Percentiles rank a stretch among this genome's conserved stretches.
These are phyloP conservation scores for Sebastes flavidus DNA, from an alignment of 2,797 vertebrate genomes.

Conservation along the genomic window DNA sequence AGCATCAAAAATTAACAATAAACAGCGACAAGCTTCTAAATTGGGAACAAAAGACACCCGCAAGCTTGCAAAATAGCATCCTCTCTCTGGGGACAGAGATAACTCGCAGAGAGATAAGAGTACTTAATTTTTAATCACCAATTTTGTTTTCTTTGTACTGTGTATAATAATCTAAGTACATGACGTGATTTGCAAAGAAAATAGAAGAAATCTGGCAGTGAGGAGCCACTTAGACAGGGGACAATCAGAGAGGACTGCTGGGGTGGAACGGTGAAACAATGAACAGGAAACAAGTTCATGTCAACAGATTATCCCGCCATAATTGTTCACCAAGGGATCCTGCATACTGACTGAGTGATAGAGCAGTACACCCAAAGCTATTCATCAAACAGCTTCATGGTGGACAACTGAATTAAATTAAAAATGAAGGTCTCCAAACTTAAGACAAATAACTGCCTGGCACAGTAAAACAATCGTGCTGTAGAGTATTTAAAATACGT, in stretches of 20 bases:
- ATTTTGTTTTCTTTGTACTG: slow-evolving; percentile 86
- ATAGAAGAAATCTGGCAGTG: slow-evolving; percentile 64
- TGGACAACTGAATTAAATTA: slow-evolving; percentile 35
- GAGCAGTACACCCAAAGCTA: slow-evolving; percentile 29
- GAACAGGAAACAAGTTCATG: slow-evolving; percentile 72
- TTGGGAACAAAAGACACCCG: slow-evolving; percentile 84
- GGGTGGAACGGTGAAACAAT: slow-evolving; percentile 70
- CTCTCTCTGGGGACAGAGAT: slow-evolving; percentile 81
- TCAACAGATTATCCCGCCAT: slow-evolving; percentile 69
- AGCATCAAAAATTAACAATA: slow-evolving; percentile 86
- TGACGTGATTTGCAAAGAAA: slow-evolving; percentile 79
- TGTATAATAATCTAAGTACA: slow-evolving; percentile 80
- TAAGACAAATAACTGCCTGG: not conserved
- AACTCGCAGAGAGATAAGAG: slow-evolving; percentile 85
- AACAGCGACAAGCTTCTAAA: slow-evolving; percentile 86
- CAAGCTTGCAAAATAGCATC: slow-evolving; percentile 84
- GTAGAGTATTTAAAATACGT: not conserved
- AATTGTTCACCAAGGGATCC: slow-evolving; percentile 68
- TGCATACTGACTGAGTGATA: slow-evolving; percentile 47
- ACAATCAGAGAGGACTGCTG: slow-evolving; percentile 56
- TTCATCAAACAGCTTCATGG: slow-evolving; percentile 46
- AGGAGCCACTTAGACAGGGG: slow-evolving; percentile 62
- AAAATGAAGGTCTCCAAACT: not conserved
- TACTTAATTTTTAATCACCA: slow-evolving; percentile 88
- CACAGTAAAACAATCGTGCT: not conserved